These are phyloP conservation scores for Thymallus thymallus DNA, from an alignment of 2,113 vertebrate species.

Conservation along the genomic window DNA sequence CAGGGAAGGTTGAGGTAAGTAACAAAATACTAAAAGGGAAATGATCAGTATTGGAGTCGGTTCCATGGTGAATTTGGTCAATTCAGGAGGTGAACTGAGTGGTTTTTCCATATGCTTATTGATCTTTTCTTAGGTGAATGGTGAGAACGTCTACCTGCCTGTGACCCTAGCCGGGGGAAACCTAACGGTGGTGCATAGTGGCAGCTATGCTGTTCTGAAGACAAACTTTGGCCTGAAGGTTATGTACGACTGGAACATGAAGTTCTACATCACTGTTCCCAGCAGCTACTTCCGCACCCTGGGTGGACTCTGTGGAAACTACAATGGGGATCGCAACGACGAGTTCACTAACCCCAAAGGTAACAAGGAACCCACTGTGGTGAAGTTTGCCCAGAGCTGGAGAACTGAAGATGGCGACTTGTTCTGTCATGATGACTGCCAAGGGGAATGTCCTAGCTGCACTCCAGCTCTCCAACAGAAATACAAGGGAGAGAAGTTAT, in stretches of 20 bases:
- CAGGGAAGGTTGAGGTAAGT: conserved; percentile 43
- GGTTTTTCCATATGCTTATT: too few species aligned
- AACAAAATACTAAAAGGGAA: not conserved
- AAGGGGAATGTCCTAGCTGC: conserved; percentile 40
- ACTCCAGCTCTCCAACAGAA: not conserved
- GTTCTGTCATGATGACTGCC: conserved; percentile 48
- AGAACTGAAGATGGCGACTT: conserved; percentile 26
- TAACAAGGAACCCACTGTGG: not conserved
- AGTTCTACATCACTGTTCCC: conserved; percentile 37
- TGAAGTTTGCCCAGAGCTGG: conserved; percentile 45
- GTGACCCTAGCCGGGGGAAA: conserved; percentile 22
- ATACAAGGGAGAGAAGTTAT: conserved; percentile 23
- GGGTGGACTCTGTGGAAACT: conserved; percentile 73
- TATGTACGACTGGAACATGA: conserved; percentile 53
- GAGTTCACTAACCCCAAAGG: conserved; percentile 34
- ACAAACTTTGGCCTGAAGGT: conserved; percentile 54
- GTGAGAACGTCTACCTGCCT: conserved; percentile 16
- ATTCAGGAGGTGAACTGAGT: too few species aligned
- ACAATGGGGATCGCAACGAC: conserved; percentile 57
- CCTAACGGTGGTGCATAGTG: conserved; percentile 35
- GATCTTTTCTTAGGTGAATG: conserved; percentile 48
- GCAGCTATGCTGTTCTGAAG: conserved; percentile 30
- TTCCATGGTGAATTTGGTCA: too few species aligned
- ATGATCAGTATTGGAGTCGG: too few species aligned
- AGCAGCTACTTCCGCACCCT: not conserved